A percentile compares a stretch with the other conserved stretches of the same genome.
phyloP scores from a whole-genome alignment of 2,797 vertebrate species.

The Molossus molossus region DNA sequence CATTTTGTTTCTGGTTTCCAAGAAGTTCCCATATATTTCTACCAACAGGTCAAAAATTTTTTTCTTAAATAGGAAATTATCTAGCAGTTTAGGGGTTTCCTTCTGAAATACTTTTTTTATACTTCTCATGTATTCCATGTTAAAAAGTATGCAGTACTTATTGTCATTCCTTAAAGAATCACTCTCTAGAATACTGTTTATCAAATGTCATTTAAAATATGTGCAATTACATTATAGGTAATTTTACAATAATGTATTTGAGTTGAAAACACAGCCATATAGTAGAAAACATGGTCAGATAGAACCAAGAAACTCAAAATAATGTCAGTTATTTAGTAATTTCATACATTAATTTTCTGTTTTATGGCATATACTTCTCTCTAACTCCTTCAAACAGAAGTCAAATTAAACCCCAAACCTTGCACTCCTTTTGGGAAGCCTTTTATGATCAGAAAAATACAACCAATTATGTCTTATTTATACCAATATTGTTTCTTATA shows the following conservation, averaged over 20 bases:
- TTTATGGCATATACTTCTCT: background rate
- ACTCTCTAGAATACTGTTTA: background rate
- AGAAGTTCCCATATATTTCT: background rate
- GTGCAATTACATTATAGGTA: background rate
- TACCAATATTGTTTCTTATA: background rate
- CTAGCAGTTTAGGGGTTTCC: background rate
- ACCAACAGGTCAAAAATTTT: background rate
- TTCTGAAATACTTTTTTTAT: background rate
- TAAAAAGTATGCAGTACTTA: background rate
- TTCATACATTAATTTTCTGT: background rate
- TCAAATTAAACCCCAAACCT: background rate
- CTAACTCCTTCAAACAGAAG: background rate
- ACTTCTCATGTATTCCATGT: background rate
- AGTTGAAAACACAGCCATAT: background rate
- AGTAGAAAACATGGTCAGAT: background rate
- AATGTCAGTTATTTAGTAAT: slow-evolving; percentile 8
- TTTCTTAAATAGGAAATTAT: background rate
- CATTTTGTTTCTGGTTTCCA: background rate
- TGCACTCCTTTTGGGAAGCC: background rate
- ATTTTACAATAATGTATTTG: background rate
- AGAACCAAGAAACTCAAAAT: background rate
- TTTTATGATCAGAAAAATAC: background rate
- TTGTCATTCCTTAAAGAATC: background rate
- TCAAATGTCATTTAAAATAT: background rate
- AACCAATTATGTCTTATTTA: background rate